These are phyloP conservation scores for Eira barbara DNA, from an alignment of 2,113 vertebrate genomes.

Conservation along the genomic window DNA sequence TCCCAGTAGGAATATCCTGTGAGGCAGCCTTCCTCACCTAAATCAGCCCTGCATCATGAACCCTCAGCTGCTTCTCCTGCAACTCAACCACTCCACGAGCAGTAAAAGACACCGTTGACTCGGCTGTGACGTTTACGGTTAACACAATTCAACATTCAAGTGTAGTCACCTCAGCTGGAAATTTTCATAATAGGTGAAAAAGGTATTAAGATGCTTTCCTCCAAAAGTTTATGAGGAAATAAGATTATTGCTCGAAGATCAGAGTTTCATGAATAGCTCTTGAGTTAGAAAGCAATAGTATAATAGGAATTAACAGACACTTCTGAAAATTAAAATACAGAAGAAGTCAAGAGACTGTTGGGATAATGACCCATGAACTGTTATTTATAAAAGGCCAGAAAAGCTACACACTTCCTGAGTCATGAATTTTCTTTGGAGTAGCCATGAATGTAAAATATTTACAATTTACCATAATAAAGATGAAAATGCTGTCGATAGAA, in stretches of 20 bases:
- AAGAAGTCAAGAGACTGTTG: neutral
- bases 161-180: neutral
- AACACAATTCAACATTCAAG: neutral
- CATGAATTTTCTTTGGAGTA: constrained; percentile 22
- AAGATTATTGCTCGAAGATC: neutral
- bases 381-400: neutral
- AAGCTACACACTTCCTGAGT: neutral
- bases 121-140: neutral
- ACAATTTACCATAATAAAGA: neutral
- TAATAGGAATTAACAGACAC: neutral
- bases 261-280: neutral
- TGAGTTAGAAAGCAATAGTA: neutral
- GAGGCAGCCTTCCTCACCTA: neutral
- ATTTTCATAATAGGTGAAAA: neutral
- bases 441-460: neutral
- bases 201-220: neutral
- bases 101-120: neutral
- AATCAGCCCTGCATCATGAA: neutral
- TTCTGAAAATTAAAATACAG: constrained; percentile 39
- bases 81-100: neutral
- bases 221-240: constrained; percentile 9
- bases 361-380: neutral
- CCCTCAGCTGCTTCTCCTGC: neutral
- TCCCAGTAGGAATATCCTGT: neutral
- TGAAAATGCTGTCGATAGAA: neutral